Base-by-base conservation (phyloP, 2,888 invertebrate species). In the Temnothorax unifasciatus region DNA sequence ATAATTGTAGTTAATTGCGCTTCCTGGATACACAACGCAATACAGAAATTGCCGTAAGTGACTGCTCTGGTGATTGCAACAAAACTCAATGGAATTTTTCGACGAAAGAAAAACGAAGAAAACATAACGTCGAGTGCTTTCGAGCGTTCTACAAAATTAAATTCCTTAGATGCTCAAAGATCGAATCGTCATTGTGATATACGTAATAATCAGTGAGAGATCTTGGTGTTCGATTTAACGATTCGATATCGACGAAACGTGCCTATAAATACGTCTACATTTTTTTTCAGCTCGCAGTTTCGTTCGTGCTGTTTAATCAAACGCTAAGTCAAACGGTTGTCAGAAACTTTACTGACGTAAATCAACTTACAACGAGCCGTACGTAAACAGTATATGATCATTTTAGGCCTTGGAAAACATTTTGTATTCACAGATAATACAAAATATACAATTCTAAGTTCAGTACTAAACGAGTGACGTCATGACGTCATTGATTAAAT, bases 1-100 rank as follows among this genome's bases (percentile, higher is more conserved):
- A 29, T 68, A 47, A 68, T 68, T 68, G 11, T 15, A 29, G 15
- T 25, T 68, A 68, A 68, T 68, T 68, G 25, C 44, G 44, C 8
- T 29, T 68, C 47, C 66, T 47, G 29, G 8, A 25, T 41, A 21
- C 15, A 18, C 25, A 5, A 44, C 66, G 44, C 38, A 41, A 66
- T 25, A 18, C 18, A 5, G 9, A 68, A 47, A 47, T 9, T 25
- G 18, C 0, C 18, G 3, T 25, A 29, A 68, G 25, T 25, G 18
- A 47, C 11, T 47, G 29, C 18, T 15, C 47, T 47, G 1, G 29
- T 47, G 5, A 47, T 47, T 68, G 44, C 15, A 15, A 44, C 13
- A 6, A 21, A 25, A 41, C 15, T 0, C 6, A 44, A 44, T 66
- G 44, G 25, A 66, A 44, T 25, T 66, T 66, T 25, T 66, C 25